phyloP scores from a whole-genome alignment of 2,113 vertebrate species.

The Pseudois nayaur region DNA sequence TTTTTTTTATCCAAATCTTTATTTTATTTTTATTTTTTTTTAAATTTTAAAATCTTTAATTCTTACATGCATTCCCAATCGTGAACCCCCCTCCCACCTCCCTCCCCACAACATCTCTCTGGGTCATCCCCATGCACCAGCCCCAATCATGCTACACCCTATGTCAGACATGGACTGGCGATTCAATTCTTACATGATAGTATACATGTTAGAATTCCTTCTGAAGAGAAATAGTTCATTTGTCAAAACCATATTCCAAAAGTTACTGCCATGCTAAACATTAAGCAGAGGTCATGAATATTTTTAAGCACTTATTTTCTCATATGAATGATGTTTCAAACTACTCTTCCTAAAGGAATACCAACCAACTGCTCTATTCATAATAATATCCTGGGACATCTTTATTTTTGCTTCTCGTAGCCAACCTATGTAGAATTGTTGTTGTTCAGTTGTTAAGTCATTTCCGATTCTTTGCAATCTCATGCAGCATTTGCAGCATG shows the following conservation, averaged over 20 bases:
- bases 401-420: slow-evolving; percentile 30
- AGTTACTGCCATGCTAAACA: background rate
- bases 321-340: slow-evolving; percentile 18
- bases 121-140: too few species aligned
- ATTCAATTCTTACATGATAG: too few species aligned
- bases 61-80: too few species aligned
- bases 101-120: too few species aligned
- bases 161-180: too few species aligned
- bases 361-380: background rate
- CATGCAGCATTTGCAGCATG: background rate
- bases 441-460: background rate
- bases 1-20: too few species aligned
- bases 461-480: background rate
- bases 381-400: background rate
- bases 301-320: slow-evolving; percentile 9
- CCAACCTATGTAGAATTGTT: background rate
- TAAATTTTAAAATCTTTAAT: too few species aligned
- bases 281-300: slow-evolving; percentile 18
- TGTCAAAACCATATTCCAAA: background rate
- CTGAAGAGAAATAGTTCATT: background rate
- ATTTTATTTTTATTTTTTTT: too few species aligned
- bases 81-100: too few species aligned
- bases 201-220: too few species aligned
- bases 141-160: too few species aligned
- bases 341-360: background rate